phyloP scores from a whole-genome alignment of 2,797 vertebrate genomes.

The Fringilla coelebs region DNA sequence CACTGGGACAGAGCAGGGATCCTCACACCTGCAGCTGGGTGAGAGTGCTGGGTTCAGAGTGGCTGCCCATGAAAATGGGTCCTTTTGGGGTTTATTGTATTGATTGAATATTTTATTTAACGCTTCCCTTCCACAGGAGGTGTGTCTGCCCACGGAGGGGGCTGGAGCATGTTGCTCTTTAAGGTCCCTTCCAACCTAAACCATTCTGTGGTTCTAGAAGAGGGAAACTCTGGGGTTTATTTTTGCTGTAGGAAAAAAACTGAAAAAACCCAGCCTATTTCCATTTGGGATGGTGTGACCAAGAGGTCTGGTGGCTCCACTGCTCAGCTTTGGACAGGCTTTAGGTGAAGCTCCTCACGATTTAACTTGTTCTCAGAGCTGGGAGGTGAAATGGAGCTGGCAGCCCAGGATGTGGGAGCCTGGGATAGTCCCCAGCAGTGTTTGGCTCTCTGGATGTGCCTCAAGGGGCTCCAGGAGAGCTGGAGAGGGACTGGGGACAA shows the following conservation, averaged over 20 bases:
- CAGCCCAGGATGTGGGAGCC: not conserved
- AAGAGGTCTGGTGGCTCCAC: not conserved
- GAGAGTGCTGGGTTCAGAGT: fast-evolving
- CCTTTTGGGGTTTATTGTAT: not conserved
- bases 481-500: not conserved
- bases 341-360: fast-evolving
- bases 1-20: too few relatives aligned
- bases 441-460: not conserved
- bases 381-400: not conserved
- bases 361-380: not conserved
- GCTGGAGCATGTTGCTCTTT: not conserved
- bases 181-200: not conserved
- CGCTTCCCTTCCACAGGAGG: not conserved
- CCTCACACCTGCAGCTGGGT: too few relatives aligned
- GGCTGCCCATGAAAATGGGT: fast-evolving
- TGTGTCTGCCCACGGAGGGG: not conserved
- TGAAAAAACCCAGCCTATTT: fast-evolving
- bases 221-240: not conserved
- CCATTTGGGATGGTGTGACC: not conserved
- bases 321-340: not conserved
- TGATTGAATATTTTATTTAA: too few relatives aligned
- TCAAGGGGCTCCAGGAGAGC: not conserved
- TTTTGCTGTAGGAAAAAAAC: not conserved
- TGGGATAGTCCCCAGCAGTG: too few relatives aligned
- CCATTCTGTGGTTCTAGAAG: not conserved